phyloP scores from a whole-genome alignment of 2,888 invertebrate species.

The Mythimna vitellina region DNA sequence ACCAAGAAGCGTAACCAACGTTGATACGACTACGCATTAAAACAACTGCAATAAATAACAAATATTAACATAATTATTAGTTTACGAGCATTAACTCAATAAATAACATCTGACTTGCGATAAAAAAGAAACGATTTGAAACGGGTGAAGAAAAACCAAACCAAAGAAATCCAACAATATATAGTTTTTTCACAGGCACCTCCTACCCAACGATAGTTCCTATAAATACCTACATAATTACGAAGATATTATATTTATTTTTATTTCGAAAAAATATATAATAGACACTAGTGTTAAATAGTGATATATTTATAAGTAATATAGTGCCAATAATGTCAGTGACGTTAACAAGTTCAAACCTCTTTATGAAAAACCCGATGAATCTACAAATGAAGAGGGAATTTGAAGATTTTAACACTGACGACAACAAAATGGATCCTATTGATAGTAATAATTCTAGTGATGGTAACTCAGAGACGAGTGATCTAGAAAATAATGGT shows the following conservation, averaged over 20 bases:
- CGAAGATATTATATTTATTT: conserved; percentile 88
- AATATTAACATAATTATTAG: background rate
- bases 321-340: conserved; percentile 86
- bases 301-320: conserved; percentile 75
- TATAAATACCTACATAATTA: conserved; percentile 90
- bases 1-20: conserved; percentile 20
- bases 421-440: conserved; percentile 79
- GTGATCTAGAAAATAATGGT: conserved; percentile 85
- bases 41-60: background rate
- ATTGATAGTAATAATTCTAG: conserved; percentile 84
- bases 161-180: conserved; percentile 1
- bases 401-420: conserved; percentile 82
- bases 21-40: background rate
- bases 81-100: background rate
- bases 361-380: conserved; percentile 84
- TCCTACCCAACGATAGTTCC: conserved; percentile 91
- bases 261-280: conserved; percentile 80
- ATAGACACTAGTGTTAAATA: conserved; percentile 78
- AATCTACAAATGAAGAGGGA: conserved; percentile 87
- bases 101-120: background rate
- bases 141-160: conserved; percentile 71
- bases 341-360: conserved; percentile 82
- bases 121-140: conserved; percentile 33
- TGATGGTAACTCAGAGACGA: conserved; percentile 84
- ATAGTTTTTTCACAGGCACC: conserved; percentile 84